A percentile compares a stretch with the other conserved stretches of the same genome.
Conservation (phyloP, 2,888 invertebrate genomes). For the Cantharis lateralis region DNA sequence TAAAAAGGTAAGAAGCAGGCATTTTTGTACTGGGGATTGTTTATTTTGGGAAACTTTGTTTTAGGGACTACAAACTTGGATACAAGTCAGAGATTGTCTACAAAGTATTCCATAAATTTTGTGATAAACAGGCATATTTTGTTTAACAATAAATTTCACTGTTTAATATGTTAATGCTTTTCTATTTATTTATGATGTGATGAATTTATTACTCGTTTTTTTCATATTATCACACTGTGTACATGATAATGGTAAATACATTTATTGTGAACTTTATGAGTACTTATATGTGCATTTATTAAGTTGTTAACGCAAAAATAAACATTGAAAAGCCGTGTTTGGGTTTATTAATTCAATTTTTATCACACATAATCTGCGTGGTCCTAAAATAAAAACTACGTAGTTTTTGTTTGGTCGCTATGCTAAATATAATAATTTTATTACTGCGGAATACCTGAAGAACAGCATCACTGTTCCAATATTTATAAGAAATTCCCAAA, state of each 20-base stretch:
- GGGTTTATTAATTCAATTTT: neutral
- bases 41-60: conserved; percentile 36
- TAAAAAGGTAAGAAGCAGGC: conserved; percentile 64
- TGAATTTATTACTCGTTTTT: conserved; percentile 9
- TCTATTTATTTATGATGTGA: conserved; percentile 14
- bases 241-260: neutral
- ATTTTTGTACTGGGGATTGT: neutral
- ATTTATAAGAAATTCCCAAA: too few species aligned
- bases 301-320: neutral
- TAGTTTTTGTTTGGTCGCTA: neutral
- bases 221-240: neutral
- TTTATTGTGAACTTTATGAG: neutral
- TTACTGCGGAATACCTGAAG: too few species aligned
- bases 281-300: conserved; percentile 5
- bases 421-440: neutral
- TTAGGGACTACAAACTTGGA: conserved; percentile 78
- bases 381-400: neutral
- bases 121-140: neutral
- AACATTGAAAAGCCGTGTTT: neutral
- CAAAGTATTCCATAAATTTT: conserved; percentile 68
- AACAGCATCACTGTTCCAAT: too few species aligned
- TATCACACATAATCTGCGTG: neutral
- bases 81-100: conserved; percentile 74
- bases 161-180: conserved; percentile 6
- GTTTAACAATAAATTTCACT: neutral